Evolutionary conservation across 2,113 vertebrate genomes (phyloP).

Genomic region (Hyperopisus bebe): DNA sequence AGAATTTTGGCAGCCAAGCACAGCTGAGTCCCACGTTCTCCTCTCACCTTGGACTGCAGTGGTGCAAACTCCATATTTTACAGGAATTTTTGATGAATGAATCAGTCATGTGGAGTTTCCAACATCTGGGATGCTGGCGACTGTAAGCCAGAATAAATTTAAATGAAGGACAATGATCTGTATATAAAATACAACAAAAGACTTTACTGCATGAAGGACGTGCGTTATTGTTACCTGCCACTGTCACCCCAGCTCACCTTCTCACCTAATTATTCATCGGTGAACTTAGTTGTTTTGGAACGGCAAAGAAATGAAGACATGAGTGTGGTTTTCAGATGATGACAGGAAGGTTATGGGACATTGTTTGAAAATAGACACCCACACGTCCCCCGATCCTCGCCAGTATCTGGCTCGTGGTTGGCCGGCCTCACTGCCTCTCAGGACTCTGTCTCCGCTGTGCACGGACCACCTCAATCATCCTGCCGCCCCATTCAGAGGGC

Average conservation of each 20-base stretch:
- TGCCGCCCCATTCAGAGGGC: background rate
- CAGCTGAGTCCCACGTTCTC: background rate
- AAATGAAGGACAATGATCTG: background rate
- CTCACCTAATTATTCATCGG: background rate
- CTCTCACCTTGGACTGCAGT: background rate
- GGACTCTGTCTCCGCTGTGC: background rate
- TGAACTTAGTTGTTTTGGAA: background rate
- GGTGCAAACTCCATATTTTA: background rate
- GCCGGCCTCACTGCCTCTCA: background rate
- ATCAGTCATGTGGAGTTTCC: background rate
- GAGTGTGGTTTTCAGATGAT: background rate
- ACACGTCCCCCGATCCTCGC: background rate
- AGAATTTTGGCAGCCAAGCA: background rate
- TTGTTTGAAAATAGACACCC: background rate
- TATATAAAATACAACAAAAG: background rate
- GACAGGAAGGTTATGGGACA: background rate
- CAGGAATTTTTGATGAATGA: slow-evolving; percentile 3
- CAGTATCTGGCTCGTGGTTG: background rate
- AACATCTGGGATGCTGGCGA: background rate
- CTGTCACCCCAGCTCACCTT: background rate
- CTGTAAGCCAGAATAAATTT: background rate
- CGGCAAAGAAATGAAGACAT: background rate
- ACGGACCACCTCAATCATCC: background rate
- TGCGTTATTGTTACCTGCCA: background rate
- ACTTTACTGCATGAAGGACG: background rate